phyloP scores from a whole-genome alignment of 92 coral and sea anemone genomes.

The Ricordea florida region DNA sequence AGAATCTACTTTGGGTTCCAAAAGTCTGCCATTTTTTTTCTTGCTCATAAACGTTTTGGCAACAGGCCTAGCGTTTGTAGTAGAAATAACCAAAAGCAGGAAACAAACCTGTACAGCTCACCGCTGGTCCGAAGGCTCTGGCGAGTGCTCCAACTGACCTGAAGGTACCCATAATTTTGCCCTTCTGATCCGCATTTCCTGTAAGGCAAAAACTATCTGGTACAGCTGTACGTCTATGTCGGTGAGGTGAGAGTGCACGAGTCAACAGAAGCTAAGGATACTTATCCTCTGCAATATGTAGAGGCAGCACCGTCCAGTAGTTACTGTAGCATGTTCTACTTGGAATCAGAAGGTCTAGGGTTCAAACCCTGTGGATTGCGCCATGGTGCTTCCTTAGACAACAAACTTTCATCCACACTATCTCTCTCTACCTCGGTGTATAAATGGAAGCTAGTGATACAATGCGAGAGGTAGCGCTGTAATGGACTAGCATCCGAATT shows the following conservation, averaged over 20 bases:
- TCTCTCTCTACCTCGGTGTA: too few species aligned
- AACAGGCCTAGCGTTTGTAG: not conserved
- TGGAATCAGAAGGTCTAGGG: too few species aligned
- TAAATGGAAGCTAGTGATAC: too few species aligned
- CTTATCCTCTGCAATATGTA: not conserved
- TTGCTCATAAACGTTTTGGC: not conserved
- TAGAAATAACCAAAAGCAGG: not conserved
- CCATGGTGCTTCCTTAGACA: too few species aligned
- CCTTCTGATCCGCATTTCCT: constrained; percentile 78
- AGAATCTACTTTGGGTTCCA: too few species aligned
- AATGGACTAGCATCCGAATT: too few species aligned
- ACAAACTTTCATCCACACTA: too few species aligned
- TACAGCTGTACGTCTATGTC: not conserved
- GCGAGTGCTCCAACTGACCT: constrained; percentile 97
- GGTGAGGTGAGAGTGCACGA: not conserved
- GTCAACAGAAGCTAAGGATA: not conserved
- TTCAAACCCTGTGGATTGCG: too few species aligned
- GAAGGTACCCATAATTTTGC: constrained; percentile 95
- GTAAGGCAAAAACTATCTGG: not conserved
- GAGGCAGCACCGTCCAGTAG: too few species aligned
- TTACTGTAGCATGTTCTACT: too few species aligned
- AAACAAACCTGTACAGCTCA: constrained; percentile 82
- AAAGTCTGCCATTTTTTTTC: not conserved
- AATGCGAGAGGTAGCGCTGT: too few species aligned
- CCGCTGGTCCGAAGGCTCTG: constrained; percentile 88